A percentile compares a stretch with the other conserved stretches of the same genome.
Evolutionary conservation across 2,797 vertebrate genomes (phyloP).

Genomic region (Pseudocheirus occidentalis): DNA sequence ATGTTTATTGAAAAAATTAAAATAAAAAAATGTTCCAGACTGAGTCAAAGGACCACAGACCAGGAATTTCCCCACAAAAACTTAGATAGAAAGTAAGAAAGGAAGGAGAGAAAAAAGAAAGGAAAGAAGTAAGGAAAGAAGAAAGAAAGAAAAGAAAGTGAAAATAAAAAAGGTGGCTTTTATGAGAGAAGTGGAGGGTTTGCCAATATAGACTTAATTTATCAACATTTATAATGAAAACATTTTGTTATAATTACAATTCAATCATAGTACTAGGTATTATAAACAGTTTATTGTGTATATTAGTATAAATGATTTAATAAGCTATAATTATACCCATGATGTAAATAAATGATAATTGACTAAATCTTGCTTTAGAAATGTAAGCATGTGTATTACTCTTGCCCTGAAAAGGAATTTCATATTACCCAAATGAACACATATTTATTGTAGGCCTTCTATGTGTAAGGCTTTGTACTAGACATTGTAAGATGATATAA

Average conservation of each 20-base stretch:
- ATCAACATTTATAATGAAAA: conserved; percentile 17
- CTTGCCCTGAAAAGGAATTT: conserved; percentile 54
- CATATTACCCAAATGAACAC: background rate
- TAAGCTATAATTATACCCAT: conserved; percentile 70
- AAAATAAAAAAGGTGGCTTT: background rate
- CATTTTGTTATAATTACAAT: conserved; percentile 27
- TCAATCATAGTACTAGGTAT: conserved; percentile 48
- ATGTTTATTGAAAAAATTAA: background rate
- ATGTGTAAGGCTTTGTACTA: background rate
- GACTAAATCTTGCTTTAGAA: conserved; percentile 64
- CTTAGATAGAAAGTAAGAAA: background rate
- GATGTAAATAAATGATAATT: conserved; percentile 73
- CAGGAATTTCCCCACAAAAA: conserved; percentile 5
- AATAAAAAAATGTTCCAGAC: background rate
- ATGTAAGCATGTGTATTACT: conserved; percentile 20
- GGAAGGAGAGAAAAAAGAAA: conserved; percentile 1
- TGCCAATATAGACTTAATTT: background rate
- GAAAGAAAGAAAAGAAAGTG: background rate
- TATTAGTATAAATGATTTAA: conserved; percentile 74
- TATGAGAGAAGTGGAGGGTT: background rate
- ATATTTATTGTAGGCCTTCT: background rate
- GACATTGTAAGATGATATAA: background rate
- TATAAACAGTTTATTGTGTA: conserved; percentile 54
- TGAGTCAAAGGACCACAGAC: background rate
- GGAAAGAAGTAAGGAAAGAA: background rate